These are phyloP conservation scores for Sminthurides aquaticus DNA, from an alignment of 2,888 invertebrate genomes.

Conservation along the genomic window DNA sequence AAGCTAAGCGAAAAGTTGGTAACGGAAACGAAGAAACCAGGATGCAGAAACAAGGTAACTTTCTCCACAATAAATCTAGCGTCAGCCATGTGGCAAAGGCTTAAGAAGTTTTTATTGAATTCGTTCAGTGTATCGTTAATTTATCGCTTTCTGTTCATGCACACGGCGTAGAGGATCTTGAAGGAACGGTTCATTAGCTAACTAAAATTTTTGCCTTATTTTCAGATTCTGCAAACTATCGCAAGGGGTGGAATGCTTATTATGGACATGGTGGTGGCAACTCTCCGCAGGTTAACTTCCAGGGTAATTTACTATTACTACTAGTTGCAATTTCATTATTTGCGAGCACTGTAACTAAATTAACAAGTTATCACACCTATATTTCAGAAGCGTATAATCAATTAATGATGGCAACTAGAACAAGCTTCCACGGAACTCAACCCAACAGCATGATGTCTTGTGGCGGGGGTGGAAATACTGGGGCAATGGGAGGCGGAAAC, in stretches of 20 bases:
- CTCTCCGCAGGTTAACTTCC: conserved; percentile 17
- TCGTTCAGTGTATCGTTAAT: too few relatives aligned
- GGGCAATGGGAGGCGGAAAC: background rate
- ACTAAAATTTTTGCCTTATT: background rate
- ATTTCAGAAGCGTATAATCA: conserved; percentile 16
- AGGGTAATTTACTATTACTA: conserved; percentile 13
- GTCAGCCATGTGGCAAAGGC: background rate
- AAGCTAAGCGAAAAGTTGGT: too few relatives aligned
- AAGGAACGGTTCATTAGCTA: too few relatives aligned
- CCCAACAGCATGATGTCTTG: background rate
- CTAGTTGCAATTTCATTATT: background rate
- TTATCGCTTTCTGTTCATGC: too few relatives aligned
- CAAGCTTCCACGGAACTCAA: conserved; percentile 7
- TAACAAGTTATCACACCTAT: background rate
- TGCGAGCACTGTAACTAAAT: background rate
- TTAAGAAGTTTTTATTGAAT: background rate
- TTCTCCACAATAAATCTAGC: too few relatives aligned
- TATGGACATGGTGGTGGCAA: conserved; percentile 4
- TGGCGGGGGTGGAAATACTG: background rate
- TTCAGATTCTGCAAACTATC: background rate
- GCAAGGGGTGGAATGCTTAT: conserved; percentile 16
- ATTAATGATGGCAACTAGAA: conserved; percentile 16
- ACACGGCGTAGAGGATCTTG: too few relatives aligned
- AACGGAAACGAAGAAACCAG: too few relatives aligned
- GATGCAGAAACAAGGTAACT: too few relatives aligned